Percentiles rank a stretch among this genome's conserved stretches.
Evolutionary conservation across 2,888 invertebrate genomes (phyloP).

Genomic region (Andrena fulva): DNA sequence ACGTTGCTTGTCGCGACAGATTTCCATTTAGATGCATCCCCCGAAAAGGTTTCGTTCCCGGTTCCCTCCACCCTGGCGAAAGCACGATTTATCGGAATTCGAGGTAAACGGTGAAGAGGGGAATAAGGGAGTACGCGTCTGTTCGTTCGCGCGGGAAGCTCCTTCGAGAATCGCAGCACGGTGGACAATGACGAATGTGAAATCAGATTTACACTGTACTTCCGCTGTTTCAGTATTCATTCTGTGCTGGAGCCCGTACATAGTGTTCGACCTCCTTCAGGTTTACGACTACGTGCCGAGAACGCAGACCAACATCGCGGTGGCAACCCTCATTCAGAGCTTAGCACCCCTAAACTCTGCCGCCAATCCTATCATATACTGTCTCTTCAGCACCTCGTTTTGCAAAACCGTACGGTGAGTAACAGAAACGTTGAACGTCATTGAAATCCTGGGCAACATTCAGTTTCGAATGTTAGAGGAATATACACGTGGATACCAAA

Average conservation of each 20-base stretch:
- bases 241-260: constrained; percentile 97
- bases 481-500: too few species aligned
- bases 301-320: constrained; percentile 92
- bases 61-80: neutral
- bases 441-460: too few species aligned
- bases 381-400: constrained; percentile 95
- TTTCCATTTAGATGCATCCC: neutral
- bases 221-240: constrained; percentile 91
- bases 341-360: constrained; percentile 96
- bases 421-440: neutral
- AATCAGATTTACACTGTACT: constrained; percentile 6
- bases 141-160: neutral
- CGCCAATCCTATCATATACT: constrained; percentile 97
- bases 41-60: neutral
- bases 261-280: constrained; percentile 95
- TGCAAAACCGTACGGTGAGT: constrained; percentile 93
- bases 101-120: neutral
- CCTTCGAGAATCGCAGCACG: neutral
- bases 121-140: neutral
- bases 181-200: neutral
- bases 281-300: constrained; percentile 93
- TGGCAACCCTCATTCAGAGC: constrained; percentile 96
- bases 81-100: neutral
- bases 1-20: constrained; percentile 4
- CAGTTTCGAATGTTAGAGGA: too few species aligned